These are phyloP conservation scores for Eupithecia tripunctaria DNA, from an alignment of 2,888 invertebrate species.

Conservation along the genomic window DNA sequence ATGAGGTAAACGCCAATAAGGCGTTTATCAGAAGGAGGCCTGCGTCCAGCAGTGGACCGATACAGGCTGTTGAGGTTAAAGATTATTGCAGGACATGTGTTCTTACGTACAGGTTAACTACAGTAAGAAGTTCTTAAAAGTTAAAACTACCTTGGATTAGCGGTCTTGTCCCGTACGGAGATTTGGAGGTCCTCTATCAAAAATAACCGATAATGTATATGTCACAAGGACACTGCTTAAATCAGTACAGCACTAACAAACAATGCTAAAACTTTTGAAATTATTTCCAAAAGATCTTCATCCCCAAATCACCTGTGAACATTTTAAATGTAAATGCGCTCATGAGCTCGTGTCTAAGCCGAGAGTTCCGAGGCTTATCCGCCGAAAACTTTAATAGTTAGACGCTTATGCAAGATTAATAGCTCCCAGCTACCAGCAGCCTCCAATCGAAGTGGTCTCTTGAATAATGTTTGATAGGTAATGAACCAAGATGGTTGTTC, in stretches of 20 bases:
- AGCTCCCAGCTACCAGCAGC: constrained; percentile 49
- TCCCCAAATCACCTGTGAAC: constrained; percentile 12
- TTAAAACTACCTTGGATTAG: background rate
- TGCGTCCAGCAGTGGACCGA: too few relatives aligned
- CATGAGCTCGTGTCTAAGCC: constrained; percentile 64
- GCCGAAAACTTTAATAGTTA: constrained; percentile 69
- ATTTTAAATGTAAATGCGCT: constrained; percentile 43
- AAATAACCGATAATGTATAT: too few relatives aligned
- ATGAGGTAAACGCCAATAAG: too few relatives aligned
- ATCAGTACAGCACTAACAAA: background rate
- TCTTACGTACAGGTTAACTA: background rate
- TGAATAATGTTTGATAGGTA: constrained; percentile 61
- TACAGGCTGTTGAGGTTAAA: too few relatives aligned
- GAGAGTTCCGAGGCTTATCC: constrained; percentile 66
- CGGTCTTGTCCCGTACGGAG: background rate
- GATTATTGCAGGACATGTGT: too few relatives aligned
- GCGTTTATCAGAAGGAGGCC: too few relatives aligned
- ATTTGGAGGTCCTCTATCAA: background rate
- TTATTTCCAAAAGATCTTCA: background rate
- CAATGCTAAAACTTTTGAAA: background rate
- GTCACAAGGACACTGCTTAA: background rate
- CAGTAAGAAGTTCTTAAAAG: background rate
- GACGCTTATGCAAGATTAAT: constrained; percentile 70
- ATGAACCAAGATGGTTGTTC: constrained; percentile 41
- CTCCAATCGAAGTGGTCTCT: constrained; percentile 54